Evolutionary conservation across 2,797 vertebrate genomes (phyloP).

Genomic region (Pseudocheirus occidentalis): DNA sequence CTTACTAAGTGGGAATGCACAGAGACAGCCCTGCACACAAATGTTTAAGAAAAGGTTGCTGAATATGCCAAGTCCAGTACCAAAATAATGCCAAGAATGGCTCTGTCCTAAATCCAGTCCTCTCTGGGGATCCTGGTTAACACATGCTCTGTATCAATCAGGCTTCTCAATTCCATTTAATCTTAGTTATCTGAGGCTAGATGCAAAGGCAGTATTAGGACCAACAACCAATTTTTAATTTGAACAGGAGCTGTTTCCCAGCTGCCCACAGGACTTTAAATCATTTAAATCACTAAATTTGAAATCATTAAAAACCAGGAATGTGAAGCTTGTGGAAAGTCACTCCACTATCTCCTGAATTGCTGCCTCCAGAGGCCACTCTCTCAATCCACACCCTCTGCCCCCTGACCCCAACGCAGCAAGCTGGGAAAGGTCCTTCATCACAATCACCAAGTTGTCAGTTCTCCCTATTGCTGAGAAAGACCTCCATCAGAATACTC

Average conservation of each 20-base stretch:
- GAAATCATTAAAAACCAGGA: slow-evolving; percentile 38
- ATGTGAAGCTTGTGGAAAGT: neutral
- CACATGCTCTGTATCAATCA: neutral
- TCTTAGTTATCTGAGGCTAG: neutral
- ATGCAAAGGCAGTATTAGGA: neutral
- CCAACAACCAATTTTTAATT: neutral
- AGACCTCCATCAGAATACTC: slow-evolving; percentile 20
- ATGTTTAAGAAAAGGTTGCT: neutral
- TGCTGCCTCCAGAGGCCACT: neutral
- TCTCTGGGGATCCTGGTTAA: neutral
- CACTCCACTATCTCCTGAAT: neutral
- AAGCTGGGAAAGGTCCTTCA: neutral
- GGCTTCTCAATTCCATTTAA: neutral
- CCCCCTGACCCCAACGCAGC: neutral
- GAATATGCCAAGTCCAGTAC: neutral
- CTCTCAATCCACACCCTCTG: neutral
- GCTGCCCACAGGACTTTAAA: neutral
- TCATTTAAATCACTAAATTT: too few relatives aligned
- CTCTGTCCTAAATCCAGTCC: neutral
- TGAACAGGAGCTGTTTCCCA: neutral
- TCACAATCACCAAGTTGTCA: neutral
- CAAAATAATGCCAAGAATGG: neutral
- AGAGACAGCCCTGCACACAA: neutral
- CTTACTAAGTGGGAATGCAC: neutral
- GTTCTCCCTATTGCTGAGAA: neutral